phyloP scores from a whole-genome alignment of 2,888 invertebrate genomes.

The Himalopsyche japonica region DNA sequence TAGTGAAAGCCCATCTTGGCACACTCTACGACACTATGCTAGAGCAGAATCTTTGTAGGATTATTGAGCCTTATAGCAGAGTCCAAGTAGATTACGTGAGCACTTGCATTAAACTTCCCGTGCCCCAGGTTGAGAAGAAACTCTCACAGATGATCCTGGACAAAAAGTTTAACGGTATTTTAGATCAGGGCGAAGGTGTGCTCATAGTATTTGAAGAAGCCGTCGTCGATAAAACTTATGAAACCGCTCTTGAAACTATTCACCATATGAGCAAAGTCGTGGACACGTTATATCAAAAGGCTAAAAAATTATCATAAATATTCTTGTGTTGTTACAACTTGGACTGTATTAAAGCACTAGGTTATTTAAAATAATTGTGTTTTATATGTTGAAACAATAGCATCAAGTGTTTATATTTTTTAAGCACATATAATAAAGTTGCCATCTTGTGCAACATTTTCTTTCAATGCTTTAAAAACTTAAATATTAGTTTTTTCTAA shows the following conservation, averaged over 20 bases:
- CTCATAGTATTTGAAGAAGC: conserved; percentile 97
- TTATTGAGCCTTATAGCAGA: conserved; percentile 97
- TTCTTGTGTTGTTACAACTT: neutral
- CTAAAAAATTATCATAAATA: conserved; percentile 91
- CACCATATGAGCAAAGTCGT: conserved; percentile 99
- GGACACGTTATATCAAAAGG: conserved; percentile 98
- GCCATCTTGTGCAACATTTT: neutral
- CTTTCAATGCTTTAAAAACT: neutral
- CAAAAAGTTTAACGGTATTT: conserved; percentile 94
- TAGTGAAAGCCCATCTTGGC: conserved; percentile 95
- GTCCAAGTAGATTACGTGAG: conserved; percentile 95
- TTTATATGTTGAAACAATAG: neutral
- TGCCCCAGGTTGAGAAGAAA: conserved; percentile 95
- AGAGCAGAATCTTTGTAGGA: conserved; percentile 97
- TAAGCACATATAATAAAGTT: neutral
- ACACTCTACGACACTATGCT: conserved; percentile 97
- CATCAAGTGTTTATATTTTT: neutral
- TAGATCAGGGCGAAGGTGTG: conserved; percentile 98
- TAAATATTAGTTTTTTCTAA: neutral
- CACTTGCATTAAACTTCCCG: conserved; percentile 84
- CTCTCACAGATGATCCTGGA: conserved; percentile 99
- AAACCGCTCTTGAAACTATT: conserved; percentile 95
- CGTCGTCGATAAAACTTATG: conserved; percentile 94
- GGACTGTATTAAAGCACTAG: neutral
- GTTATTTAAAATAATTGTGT: neutral